phyloP scores from a whole-genome alignment of 2,888 invertebrate genomes.

The Ernsta delagoae region DNA sequence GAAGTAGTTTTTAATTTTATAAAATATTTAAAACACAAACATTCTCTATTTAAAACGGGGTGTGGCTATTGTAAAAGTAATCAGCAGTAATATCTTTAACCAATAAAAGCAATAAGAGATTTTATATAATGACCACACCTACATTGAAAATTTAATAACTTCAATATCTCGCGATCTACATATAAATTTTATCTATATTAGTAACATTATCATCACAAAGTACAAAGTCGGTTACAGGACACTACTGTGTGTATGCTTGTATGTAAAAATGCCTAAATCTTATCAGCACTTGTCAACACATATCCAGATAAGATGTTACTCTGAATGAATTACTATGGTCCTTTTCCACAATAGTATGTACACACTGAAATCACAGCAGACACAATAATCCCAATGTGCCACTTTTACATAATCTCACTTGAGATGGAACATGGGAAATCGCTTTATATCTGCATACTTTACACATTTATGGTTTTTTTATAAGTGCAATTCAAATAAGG shows the following conservation, averaged over 20 bases:
- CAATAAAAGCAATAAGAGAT: neutral
- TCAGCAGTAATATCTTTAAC: neutral
- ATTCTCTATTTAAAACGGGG: too few relatives aligned
- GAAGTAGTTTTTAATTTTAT: too few relatives aligned
- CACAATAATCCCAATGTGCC: slow-evolving; percentile 8
- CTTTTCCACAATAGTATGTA: neutral
- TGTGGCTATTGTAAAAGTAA: neutral
- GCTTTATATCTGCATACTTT: neutral
- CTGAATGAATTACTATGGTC: slow-evolving; percentile 27
- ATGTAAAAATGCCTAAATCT: slow-evolving; percentile 41
- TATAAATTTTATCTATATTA: slow-evolving; percentile 22
- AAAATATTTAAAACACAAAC: too few relatives aligned
- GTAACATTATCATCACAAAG: slow-evolving; percentile 24
- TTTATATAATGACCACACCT: too few relatives aligned
- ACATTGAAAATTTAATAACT: too few relatives aligned
- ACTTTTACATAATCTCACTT: slow-evolving; percentile 12
- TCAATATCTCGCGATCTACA: slow-evolving; percentile 9
- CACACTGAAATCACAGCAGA: slow-evolving; percentile 8
- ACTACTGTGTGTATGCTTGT: slow-evolving; percentile 19
- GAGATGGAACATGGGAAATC: neutral
- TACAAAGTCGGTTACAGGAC: slow-evolving; percentile 12
- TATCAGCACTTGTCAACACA: slow-evolving; percentile 34
- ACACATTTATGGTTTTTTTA: neutral
- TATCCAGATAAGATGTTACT: slow-evolving; percentile 11
- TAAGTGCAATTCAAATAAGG: neutral